phyloP scores from a whole-genome alignment of 1,140 invertebrate genomes.

The Plectrocnemia conspersa region DNA sequence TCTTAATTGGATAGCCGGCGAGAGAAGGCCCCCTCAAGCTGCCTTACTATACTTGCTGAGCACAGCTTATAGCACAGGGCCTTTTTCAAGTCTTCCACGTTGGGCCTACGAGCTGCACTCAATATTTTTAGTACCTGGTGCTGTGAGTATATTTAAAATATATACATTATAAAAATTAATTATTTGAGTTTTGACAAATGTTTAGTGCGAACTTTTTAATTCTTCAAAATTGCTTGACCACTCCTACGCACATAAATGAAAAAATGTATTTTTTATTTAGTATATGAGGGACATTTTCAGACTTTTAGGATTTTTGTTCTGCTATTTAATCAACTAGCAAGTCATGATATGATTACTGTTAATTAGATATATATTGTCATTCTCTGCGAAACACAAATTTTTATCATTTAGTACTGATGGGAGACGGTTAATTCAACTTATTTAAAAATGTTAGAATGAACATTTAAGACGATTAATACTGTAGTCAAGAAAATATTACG shows the following conservation, averaged over 20 bases:
- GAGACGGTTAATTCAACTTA: no score
- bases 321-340: no score
- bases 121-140: conserved; percentile 87
- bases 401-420: no score
- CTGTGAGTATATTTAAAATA: conserved; percentile 42
- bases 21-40: conserved; percentile 39
- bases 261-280: background rate
- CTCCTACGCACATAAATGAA: background rate
- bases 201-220: background rate
- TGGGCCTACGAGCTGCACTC: conserved; percentile 99
- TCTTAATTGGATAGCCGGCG: conserved; percentile 47
- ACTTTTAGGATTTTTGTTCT: no score
- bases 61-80: conserved; percentile 28
- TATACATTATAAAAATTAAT: conserved; percentile 7
- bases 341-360: no score
- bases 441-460: no score
- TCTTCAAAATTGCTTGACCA: background rate
- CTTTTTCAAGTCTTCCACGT: conserved; percentile 63
- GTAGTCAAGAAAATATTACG: no score
- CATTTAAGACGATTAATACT: no score
- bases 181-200: background rate
- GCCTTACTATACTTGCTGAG: conserved; percentile 25
- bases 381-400: no score
- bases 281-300: background rate
- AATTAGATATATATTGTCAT: no score